Evolutionary conservation across 2,113 vertebrate species (phyloP), one percentile per base, ranked within the genome.

Genomic region (Trichomycterus rosablanca): DNA sequence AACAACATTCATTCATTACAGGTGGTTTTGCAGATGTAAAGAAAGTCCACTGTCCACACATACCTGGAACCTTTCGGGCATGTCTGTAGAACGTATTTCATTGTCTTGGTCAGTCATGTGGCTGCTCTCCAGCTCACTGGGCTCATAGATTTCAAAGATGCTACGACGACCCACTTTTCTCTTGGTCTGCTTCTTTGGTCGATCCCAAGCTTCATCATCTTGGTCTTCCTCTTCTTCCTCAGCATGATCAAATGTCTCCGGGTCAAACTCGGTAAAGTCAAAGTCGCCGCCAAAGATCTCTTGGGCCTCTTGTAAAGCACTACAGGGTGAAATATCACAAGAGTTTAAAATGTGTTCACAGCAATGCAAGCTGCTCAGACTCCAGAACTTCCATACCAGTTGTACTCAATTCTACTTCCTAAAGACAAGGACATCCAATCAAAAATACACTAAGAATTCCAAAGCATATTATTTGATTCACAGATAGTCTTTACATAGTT

Each of bases 41-140:
- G n/a, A n/a, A n/a, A n/a, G n/a, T n/a, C n/a, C n/a, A n/a, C n/a
- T 20, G 5, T 15, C 5, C 14, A 49, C 22, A 75, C 82, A 76
- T 67, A 98, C 96, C 91, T 99, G 96, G 82, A 99, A 99, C 63
- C 96, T 91, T 80, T 99, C 96, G 0, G 96, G 96, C 89, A 99
- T 92, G 81, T 99, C 96, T 3, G 94, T 97, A 34, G 92, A 78
- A 50, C 95, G 93, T 77, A 99, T 99, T 81, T 99, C 96, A 0
- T 97, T 98, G 83, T 99, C 96, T 78, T 97, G 96, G 78, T 99
- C 96, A 0, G 96, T 99, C 60, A 99, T 89, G 81, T 99, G 95
- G 72, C 96, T 99, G 79, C 93, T 97, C 73, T 99, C 95, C 59
- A 99, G 85, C 79, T 99, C 96, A 2, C 95, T 98, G 63, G 96